phyloP scores from a whole-genome alignment of 2,888 invertebrate genomes.

The Malacosoma neustria region DNA sequence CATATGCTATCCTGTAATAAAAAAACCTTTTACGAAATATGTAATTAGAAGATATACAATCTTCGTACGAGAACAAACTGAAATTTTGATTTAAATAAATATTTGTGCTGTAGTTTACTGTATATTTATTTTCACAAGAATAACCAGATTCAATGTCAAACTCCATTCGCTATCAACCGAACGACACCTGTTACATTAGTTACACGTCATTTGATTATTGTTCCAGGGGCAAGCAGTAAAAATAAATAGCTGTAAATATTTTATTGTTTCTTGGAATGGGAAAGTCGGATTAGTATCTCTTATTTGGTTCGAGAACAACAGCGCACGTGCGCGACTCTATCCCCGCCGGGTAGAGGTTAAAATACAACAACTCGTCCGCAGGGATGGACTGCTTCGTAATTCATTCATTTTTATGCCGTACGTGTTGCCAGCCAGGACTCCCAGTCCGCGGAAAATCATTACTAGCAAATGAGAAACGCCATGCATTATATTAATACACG shows the following conservation, averaged over 20 bases:
- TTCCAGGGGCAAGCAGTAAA: slow-evolving; percentile 10
- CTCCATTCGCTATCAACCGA: slow-evolving; percentile 23
- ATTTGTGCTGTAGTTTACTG: no score
- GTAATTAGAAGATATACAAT: no score
- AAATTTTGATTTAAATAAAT: no score
- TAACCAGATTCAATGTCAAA: slow-evolving; percentile 35
- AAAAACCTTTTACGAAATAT: no score
- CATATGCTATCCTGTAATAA: no score
- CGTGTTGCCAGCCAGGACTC: slow-evolving; percentile 35
- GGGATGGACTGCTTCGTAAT: slow-evolving; percentile 39
- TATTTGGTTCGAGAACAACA: slow-evolving; percentile 37
- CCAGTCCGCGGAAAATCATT: slow-evolving; percentile 48
- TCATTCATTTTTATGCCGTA: slow-evolving; percentile 49
- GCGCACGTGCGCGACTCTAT: slow-evolving; percentile 60
- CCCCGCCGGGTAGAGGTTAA: slow-evolving; percentile 47
- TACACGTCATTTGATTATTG: slow-evolving; percentile 15
- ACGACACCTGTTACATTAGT: slow-evolving; percentile 58
- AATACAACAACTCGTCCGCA: slow-evolving; percentile 37
- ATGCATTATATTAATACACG: slow-evolving; percentile 44
- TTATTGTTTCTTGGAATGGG: slow-evolving; percentile 28
- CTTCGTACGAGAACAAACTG: no score
- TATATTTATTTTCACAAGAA: slow-evolving; percentile 6
- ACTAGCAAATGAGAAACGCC: slow-evolving; percentile 40
- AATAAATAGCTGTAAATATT: slow-evolving; percentile 24
- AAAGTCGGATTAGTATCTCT: slow-evolving; percentile 27